Evolutionary conservation across 1,140 invertebrate genomes (phyloP).

Genomic region (Drosophila yakuba): DNA sequence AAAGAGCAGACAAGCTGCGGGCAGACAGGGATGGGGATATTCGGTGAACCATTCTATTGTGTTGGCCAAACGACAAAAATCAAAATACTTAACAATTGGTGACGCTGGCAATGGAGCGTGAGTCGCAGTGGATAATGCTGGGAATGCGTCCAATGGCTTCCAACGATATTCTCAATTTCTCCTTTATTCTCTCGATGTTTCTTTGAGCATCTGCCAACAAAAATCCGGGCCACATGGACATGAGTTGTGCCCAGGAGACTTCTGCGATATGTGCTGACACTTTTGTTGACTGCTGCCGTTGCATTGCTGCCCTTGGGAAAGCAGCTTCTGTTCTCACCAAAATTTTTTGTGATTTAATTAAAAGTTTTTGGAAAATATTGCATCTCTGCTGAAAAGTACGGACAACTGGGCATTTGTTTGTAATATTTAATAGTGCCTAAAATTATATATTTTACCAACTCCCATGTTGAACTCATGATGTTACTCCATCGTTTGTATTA

Average conservation of each 20-base stretch:
- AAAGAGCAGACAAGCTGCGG: slow-evolving; percentile 4
- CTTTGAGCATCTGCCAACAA: slow-evolving; percentile 18
- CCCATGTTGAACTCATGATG: too few species aligned
- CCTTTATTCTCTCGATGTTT: slow-evolving; percentile 31
- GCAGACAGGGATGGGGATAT: not conserved
- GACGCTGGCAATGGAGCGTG: slow-evolving; percentile 63
- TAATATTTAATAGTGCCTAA: too few species aligned
- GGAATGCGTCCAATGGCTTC: slow-evolving; percentile 9
- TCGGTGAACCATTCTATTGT: slow-evolving; percentile 58
- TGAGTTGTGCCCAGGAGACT: slow-evolving; percentile 50
- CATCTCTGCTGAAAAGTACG: slow-evolving; percentile 28
- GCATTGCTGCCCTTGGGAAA: slow-evolving; percentile 1
- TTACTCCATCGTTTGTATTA: not conserved
- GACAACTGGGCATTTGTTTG: not conserved
- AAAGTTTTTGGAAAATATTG: slow-evolving; percentile 55
- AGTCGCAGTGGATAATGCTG: slow-evolving; percentile 18
- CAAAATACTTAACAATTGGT: slow-evolving; percentile 79
- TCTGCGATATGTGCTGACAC: slow-evolving; percentile 59
- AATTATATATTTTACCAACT: too few species aligned
- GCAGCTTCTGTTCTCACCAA: slow-evolving; percentile 15
- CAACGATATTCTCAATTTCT: slow-evolving; percentile 56
- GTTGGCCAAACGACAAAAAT: slow-evolving; percentile 51
- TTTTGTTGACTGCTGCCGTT: slow-evolving; percentile 47
- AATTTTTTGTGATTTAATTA: slow-evolving; percentile 72
- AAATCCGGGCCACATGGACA: slow-evolving; percentile 44